These are phyloP conservation scores for Ennomos quercinarius DNA, from an alignment of 2,888 invertebrate genomes.

Conservation along the genomic window DNA sequence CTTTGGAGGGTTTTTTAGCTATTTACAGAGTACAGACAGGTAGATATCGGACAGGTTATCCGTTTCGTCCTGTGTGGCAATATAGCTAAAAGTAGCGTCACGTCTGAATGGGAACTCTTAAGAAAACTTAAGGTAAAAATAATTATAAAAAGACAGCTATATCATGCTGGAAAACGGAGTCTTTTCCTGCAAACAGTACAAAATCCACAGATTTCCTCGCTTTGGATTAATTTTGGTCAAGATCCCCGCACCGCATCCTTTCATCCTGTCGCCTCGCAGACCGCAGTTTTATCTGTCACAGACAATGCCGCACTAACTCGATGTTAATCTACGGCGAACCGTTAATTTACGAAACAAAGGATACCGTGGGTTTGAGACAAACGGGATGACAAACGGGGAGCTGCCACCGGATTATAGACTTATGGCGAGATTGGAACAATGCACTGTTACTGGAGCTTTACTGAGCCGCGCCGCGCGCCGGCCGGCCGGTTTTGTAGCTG, in stretches of 20 bases:
- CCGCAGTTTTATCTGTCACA: slow-evolving; percentile 30
- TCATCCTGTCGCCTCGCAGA: slow-evolving; percentile 26
- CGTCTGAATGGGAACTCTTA: too few species aligned
- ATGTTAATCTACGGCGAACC: slow-evolving; percentile 38
- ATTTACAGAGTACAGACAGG: too few species aligned
- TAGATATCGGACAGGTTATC: too few species aligned
- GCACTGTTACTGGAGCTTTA: slow-evolving; percentile 16
- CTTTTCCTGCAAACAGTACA: too few species aligned
- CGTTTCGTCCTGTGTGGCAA: too few species aligned
- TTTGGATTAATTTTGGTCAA: neutral
- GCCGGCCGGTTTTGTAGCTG: neutral
- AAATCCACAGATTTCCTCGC: too few species aligned
- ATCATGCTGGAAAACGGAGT: too few species aligned
- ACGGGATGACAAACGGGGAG: slow-evolving; percentile 47
- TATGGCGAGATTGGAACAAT: slow-evolving; percentile 26
- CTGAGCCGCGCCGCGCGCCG: neutral
- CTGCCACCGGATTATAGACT: slow-evolving; percentile 30
- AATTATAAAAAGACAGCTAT: too few species aligned
- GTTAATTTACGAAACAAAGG: slow-evolving; percentile 60
- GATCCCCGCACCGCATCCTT: slow-evolving; percentile 6
- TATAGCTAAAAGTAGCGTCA: too few species aligned
- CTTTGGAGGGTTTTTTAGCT: too few species aligned
- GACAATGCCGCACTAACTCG: slow-evolving; percentile 27
- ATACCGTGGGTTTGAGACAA: slow-evolving; percentile 30
- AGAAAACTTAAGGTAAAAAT: too few species aligned